These are phyloP conservation scores for Microctenopoma steveboyesi DNA, from an alignment of 2,797 vertebrate species.

Conservation along the genomic window DNA sequence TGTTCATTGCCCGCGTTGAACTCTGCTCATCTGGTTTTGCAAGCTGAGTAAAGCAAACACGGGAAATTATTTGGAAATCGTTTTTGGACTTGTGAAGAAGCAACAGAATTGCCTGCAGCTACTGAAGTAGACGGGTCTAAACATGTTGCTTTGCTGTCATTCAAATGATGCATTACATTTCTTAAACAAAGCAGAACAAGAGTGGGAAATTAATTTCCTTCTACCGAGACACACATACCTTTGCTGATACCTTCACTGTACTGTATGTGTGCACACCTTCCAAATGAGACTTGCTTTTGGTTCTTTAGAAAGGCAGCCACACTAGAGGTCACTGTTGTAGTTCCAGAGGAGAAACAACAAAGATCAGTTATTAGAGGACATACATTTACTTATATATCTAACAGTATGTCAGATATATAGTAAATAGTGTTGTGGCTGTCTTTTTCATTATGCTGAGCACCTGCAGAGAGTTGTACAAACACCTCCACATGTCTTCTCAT, in stretches of 20 bases:
- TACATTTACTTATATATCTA: slow-evolving; percentile 6
- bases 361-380: slow-evolving; percentile 10
- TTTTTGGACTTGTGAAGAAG: slow-evolving; percentile 10
- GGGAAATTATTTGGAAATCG: slow-evolving; percentile 26
- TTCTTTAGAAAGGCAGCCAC: slow-evolving; percentile 76
- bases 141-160: slow-evolving; percentile 2
- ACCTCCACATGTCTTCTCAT: not conserved
- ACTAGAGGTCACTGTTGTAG: slow-evolving; percentile 99
- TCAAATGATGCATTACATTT: slow-evolving; percentile 2
- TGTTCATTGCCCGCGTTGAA: slow-evolving; percentile 13
- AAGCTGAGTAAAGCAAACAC: slow-evolving; percentile 43
- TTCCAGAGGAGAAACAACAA: slow-evolving; percentile 74
- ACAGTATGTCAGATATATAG: slow-evolving; percentile 38
- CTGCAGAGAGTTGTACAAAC: too few relatives aligned
- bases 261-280: not conserved
- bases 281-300: slow-evolving; percentile 1
- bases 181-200: slow-evolving; percentile 1
- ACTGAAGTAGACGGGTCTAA: slow-evolving; percentile 18
- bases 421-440: slow-evolving; percentile 51
- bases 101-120: slow-evolving; percentile 36
- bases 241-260: not conserved
- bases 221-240: not conserved
- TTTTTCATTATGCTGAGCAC: not conserved
- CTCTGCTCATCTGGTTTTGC: slow-evolving; percentile 38
- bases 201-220: not conserved